Evolutionary conservation across 2,797 vertebrate species (phyloP), one percentile per base, ranked within the genome.

Genomic region (Neomorphus geoffroyi): DNA sequence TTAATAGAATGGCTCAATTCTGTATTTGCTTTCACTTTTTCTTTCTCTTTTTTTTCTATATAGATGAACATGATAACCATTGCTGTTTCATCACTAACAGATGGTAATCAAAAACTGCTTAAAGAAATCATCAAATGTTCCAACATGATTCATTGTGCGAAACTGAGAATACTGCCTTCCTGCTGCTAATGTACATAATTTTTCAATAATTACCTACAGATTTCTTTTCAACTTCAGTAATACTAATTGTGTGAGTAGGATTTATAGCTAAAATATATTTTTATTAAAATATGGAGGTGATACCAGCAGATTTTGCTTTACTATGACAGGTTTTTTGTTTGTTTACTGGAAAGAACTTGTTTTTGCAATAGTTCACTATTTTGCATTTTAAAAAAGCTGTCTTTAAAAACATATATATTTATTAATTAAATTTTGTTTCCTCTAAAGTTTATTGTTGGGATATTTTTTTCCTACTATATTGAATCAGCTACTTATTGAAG

Each of bases 91-190:
- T 86, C 35, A 48, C 48, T 66, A 67, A 56, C 71, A 92, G 90
- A 93, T 87, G 91, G 65, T 74, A 92, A 92, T 91, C 35, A 96
- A 94, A 94, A 91, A 61, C 33, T 79, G 50, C 86, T 96, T 87
- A 83, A 96, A 93, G 82, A 94, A 93, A 93, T 91, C 56, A 92
- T 91, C 56, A 67, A 90, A 88, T n/a, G 54, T 96, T 95, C 45
- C 45, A 46, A 28, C 7, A 0, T 74, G 32, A 94, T 92, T 95
- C 62, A 83, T 43, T 90, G 60, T 91, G 58, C 84, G 71, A 88
- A 95, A 85, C 37, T 87, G 56, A 94, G 75, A 90, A 80, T 32
- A 19, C 15, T 84, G 50, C 62, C 56, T 54, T 88, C 60, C 85
- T 80, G 57, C 64, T 92, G 82, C 35, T 95, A 70, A 57, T 64